These are phyloP conservation scores for Phyllotreta striolata DNA, from an alignment of 2,888 invertebrate species.

Conservation along the genomic window DNA sequence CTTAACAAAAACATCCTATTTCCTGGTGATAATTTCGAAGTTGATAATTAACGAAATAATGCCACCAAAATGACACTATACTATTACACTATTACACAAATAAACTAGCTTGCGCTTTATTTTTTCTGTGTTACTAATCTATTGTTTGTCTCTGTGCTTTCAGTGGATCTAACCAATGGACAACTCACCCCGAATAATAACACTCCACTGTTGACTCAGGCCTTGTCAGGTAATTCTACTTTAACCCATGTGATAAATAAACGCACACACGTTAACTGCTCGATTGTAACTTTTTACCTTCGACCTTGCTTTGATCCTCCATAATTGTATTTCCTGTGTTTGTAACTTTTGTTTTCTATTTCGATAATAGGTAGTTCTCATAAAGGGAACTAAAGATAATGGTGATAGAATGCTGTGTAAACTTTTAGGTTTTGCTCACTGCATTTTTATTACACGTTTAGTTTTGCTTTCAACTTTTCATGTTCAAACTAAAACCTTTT, in stretches of 20 bases:
- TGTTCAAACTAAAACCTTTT: constrained; percentile 2
- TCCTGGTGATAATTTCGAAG: too few relatives aligned
- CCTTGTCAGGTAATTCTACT: constrained; percentile 84
- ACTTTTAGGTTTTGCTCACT: too few relatives aligned
- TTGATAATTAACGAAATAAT: too few relatives aligned
- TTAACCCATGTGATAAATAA: constrained; percentile 28
- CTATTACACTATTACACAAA: constrained; percentile 46
- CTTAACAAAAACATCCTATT: constrained; percentile 1
- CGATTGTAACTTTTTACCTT: constrained; percentile 16
- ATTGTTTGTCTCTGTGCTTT: constrained; percentile 59
- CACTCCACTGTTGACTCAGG: constrained; percentile 94
- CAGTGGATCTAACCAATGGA: constrained; percentile 95
- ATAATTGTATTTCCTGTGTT: neutral
- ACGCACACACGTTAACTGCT: constrained; percentile 19
- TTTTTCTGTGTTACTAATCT: constrained; percentile 52
- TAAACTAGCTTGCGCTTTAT: constrained; percentile 39
- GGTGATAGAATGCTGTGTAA: constrained; percentile 6
- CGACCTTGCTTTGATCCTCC: constrained; percentile 4
- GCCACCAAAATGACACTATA: constrained; percentile 12
- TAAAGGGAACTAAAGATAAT: constrained; percentile 2
- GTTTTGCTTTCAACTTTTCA: neutral
- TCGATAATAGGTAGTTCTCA: neutral
- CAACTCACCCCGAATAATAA: constrained; percentile 96
- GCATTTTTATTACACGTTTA: neutral
- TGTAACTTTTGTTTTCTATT: neutral